Percentiles rank a stretch among this genome's conserved stretches.
Evolutionary conservation across 2,888 invertebrate species (phyloP).

Genomic region (Helicoverpa assulta): DNA sequence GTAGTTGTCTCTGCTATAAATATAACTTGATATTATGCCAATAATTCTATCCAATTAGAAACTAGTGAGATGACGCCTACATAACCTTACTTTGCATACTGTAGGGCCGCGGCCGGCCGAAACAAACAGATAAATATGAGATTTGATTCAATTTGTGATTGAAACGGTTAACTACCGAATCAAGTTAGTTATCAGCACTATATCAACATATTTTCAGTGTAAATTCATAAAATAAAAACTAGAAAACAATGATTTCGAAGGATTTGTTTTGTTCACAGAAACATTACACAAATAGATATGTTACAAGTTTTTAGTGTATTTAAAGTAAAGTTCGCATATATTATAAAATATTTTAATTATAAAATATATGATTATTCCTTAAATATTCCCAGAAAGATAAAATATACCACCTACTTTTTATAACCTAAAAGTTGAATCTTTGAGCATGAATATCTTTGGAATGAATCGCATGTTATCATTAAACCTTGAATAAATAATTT

Average conservation of each 20-base stretch:
- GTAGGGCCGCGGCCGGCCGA: neutral
- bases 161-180: neutral
- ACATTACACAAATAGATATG: neutral
- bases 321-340: neutral
- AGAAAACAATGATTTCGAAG: neutral
- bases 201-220: neutral
- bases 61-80: slow-evolving; percentile 18
- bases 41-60: slow-evolving; percentile 47
- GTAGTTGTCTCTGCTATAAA: neutral
- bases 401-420: neutral
- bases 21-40: neutral
- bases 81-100: slow-evolving; percentile 44
- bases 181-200: neutral
- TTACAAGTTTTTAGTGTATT: neutral
- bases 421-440: slow-evolving; percentile 32
- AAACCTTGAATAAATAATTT: neutral
- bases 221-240: neutral
- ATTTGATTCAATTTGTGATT: neutral
- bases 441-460: neutral
- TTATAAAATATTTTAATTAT: neutral
- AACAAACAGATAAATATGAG: slow-evolving; percentile 7
- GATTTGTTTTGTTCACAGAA: slow-evolving; percentile 18
- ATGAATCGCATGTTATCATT: neutral
- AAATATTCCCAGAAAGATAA: neutral
- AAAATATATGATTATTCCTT: accelerated